phyloP scores from a whole-genome alignment of 2,113 vertebrate genomes.

The Boleophthalmus pectinirostris region DNA sequence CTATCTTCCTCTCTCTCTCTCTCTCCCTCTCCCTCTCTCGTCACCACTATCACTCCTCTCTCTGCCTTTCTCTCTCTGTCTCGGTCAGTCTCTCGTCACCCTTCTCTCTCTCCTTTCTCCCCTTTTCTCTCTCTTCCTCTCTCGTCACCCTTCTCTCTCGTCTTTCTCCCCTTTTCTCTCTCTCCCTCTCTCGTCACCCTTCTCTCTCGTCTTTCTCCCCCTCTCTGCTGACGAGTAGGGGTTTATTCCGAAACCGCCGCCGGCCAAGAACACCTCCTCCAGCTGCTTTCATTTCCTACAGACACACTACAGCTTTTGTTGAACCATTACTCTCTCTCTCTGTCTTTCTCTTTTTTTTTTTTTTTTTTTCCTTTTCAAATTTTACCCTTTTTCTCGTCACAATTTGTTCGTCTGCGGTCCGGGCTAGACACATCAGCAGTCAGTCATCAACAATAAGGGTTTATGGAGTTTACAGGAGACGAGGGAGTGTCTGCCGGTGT shows the following conservation, averaged over 20 bases:
- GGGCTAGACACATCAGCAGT: slow-evolving; percentile 33
- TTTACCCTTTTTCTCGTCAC: neutral
- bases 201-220: neutral
- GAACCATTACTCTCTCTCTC: neutral
- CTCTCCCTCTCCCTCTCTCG: no score
- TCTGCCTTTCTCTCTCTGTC: no score
- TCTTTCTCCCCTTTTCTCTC: no score
- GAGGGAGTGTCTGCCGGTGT: slow-evolving; percentile 57
- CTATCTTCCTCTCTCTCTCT: no score
- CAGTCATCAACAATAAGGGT: slow-evolving; percentile 47
- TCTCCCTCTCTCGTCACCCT: no score
- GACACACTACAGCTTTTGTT: slow-evolving; percentile 74
- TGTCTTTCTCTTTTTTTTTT: no score
- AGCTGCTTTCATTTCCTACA: slow-evolving; percentile 53
- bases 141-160: no score
- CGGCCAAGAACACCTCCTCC: slow-evolving; percentile 55
- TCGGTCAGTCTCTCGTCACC: no score
- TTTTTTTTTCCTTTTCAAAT: slow-evolving; percentile 15
- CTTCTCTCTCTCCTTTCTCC: no score
- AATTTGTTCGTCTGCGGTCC: slow-evolving; percentile 42
- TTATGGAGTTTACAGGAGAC: slow-evolving; percentile 51
- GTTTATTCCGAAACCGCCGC: slow-evolving; percentile 53
- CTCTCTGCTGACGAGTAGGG: slow-evolving; percentile 64
- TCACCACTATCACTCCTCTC: no score
- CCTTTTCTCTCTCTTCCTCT: no score